Conservation (phyloP, 2,888 invertebrate genomes). For the Ceraclea dissimilis region DNA sequence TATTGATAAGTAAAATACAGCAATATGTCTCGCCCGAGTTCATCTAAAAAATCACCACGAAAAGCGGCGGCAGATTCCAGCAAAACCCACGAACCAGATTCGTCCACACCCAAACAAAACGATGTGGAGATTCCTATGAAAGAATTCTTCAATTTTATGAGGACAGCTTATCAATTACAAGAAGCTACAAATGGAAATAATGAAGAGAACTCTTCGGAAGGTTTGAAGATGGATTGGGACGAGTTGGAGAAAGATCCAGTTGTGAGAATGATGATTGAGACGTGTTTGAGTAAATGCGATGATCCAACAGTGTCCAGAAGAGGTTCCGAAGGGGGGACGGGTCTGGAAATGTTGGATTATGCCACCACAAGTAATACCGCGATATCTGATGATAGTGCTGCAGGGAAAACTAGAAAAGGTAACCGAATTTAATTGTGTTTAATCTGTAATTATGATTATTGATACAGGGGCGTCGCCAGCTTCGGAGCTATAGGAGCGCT, state of each 20-base stretch:
- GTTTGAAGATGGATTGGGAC: constrained; percentile 44
- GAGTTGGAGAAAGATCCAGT: constrained; percentile 33
- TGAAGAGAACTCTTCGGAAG: constrained; percentile 36
- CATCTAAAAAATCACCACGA: constrained; percentile 5
- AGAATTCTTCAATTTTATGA: constrained; percentile 65
- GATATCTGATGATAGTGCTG: constrained; percentile 3
- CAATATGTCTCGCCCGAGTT: neutral
- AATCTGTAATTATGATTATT: neutral
- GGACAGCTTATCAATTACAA: constrained; percentile 61
- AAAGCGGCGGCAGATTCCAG: neutral
- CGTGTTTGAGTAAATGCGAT: constrained; percentile 7
- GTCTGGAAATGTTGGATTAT: constrained; percentile 12
- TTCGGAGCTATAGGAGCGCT: too few species aligned
- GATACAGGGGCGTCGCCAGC: too few species aligned
- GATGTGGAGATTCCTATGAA: constrained; percentile 54
- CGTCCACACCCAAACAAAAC: neutral
- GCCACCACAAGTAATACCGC: constrained; percentile 7
- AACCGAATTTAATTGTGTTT: neutral
- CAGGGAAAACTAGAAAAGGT: constrained; percentile 18
- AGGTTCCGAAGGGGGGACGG: constrained; percentile 22
- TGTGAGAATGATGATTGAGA: constrained; percentile 16
- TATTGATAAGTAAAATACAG: neutral
- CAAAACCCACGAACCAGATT: neutral
- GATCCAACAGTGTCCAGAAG: constrained; percentile 13
- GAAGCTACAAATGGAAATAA: constrained; percentile 31